Conservation (phyloP, 2,888 invertebrate species). For the Linnaemya tessellans region DNA sequence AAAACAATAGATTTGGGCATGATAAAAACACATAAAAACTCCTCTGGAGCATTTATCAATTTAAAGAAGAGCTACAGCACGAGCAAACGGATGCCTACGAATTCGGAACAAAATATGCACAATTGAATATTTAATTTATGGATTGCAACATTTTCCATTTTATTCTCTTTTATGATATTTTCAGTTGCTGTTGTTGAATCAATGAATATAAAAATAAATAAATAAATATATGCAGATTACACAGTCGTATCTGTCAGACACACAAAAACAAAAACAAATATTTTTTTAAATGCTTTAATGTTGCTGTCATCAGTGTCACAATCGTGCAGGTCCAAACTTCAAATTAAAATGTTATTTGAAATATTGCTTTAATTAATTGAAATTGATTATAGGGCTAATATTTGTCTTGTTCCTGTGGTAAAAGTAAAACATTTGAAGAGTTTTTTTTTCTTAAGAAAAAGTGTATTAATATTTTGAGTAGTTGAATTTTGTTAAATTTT, state of each 20-base stretch:
- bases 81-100: slow-evolving; percentile 14
- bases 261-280: background rate
- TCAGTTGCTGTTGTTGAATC: slow-evolving; percentile 34
- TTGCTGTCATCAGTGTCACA: background rate
- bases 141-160: slow-evolving; percentile 43
- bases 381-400: background rate
- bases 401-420: too few species aligned
- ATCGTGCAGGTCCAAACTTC: background rate
- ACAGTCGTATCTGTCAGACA: slow-evolving; percentile 23
- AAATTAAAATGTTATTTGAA: background rate
- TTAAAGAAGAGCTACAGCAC: slow-evolving; percentile 12
- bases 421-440: too few species aligned
- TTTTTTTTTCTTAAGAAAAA: too few species aligned
- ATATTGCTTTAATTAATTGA: background rate
- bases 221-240: slow-evolving; percentile 37
- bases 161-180: slow-evolving; percentile 27
- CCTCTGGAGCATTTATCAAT: slow-evolving; percentile 55
- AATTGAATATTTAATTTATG: slow-evolving; percentile 62
- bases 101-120: slow-evolving; percentile 47
- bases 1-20: slow-evolving; percentile 39
- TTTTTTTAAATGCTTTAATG: background rate
- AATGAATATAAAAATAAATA: slow-evolving; percentile 45
- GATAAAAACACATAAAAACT: slow-evolving; percentile 39
- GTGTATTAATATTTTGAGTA: too few species aligned
- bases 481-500: too few species aligned